Percentiles rank a stretch among this genome's conserved stretches.
phyloP scores from a whole-genome alignment of 2,113 vertebrate species.

The Hemiscyllium ocellatum region DNA sequence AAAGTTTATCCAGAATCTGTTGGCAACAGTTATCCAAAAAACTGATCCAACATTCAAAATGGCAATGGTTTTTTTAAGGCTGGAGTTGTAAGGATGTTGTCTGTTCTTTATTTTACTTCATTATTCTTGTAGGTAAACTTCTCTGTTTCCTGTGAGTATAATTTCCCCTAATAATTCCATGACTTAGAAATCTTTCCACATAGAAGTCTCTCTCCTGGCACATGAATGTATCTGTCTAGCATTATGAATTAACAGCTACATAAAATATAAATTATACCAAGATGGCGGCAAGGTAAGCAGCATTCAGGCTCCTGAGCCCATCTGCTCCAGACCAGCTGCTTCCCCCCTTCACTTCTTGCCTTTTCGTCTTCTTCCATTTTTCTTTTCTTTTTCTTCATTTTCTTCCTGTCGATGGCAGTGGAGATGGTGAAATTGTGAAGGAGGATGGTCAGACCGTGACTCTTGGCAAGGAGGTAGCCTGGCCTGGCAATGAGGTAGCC shows the following conservation, averaged over 20 bases:
- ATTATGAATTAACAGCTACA: not conserved
- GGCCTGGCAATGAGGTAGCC: no score
- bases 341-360: no score
- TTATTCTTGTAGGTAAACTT: not conserved
- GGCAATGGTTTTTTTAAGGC: not conserved
- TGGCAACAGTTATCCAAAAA: not conserved
- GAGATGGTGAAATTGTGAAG: no score
- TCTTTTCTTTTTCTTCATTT: no score
- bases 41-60: not conserved
- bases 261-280: not conserved
- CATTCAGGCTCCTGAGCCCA: no score
- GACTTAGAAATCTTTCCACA: not conserved
- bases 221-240: not conserved
- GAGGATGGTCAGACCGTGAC: no score
- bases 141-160: not conserved
- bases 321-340: no score
- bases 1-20: not conserved
- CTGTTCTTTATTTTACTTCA: not conserved
- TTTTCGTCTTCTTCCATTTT: no score
- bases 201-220: not conserved
- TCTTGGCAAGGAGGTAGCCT: no score
- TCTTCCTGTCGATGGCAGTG: no score
- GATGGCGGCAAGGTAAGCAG: not conserved
- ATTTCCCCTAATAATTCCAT: conserved; percentile 10
- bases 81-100: not conserved